Conservation (phyloP, 2,797 vertebrate genomes). For the Clarias fuscus region DNA sequence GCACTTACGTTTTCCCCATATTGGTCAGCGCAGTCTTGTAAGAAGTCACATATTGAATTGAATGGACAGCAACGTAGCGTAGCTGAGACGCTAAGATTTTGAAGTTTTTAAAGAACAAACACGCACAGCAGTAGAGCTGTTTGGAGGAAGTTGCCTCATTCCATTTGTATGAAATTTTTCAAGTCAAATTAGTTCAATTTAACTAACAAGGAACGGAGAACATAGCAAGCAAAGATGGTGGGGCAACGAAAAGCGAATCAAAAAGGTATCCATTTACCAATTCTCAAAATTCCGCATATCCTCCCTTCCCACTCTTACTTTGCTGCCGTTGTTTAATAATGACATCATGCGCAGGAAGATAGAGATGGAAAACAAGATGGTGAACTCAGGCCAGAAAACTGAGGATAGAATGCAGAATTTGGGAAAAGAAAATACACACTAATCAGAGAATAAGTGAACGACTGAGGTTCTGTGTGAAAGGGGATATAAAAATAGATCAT, state of each 20-base stretch:
- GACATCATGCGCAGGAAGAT: constrained; percentile 83
- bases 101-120: not conserved
- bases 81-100: constrained; percentile 8
- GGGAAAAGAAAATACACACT: constrained; percentile 1
- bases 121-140: not conserved
- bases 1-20: not conserved
- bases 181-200: not conserved
- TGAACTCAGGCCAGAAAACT: constrained; percentile 7
- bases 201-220: not conserved
- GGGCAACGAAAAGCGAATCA: not conserved
- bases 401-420: not conserved
- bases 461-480: not conserved
- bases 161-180: not conserved
- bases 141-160: not conserved
- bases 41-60: constrained; percentile 23
- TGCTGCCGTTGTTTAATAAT: constrained; percentile 75
- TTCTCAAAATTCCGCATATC: constrained; percentile 34
- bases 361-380: constrained; percentile 69
- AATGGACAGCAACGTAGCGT: constrained; percentile 28
- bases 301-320: constrained; percentile 19
- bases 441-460: not conserved
- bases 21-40: constrained; percentile 20
- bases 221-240: not conserved
- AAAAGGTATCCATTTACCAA: constrained; percentile 1
- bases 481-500: constrained; percentile 5